Conservation (phyloP, 2,888 invertebrate genomes). For the Papilio protenor region DNA sequence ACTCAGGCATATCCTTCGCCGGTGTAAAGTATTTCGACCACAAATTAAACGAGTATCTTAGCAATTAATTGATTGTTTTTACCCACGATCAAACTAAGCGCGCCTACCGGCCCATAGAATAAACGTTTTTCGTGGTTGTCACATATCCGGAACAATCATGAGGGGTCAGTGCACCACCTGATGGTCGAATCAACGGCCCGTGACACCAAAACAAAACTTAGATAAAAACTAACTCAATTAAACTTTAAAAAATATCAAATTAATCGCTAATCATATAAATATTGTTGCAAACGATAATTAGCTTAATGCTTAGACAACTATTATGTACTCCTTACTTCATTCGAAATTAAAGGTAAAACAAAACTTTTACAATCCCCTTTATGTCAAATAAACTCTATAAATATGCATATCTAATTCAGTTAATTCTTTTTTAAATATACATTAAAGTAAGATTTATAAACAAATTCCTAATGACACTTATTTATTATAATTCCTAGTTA, state of each 20-base stretch:
- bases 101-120: slow-evolving; percentile 24
- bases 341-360: too few species aligned
- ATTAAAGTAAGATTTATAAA: too few species aligned
- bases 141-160: slow-evolving; percentile 73
- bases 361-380: too few species aligned
- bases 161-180: slow-evolving; percentile 66
- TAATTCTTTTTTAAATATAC: too few species aligned
- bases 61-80: slow-evolving; percentile 17
- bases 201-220: slow-evolving; percentile 68
- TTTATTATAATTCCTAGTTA: not conserved
- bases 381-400: too few species aligned
- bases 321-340: too few species aligned
- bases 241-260: not conserved
- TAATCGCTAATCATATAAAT: not conserved
- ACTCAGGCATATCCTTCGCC: not conserved
- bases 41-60: not conserved
- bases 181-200: slow-evolving; percentile 58
- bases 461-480: not conserved
- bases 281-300: not conserved
- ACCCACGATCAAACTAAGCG: not conserved
- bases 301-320: too few species aligned
- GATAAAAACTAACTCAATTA: not conserved
- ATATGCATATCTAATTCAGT: too few species aligned
- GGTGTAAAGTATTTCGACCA: not conserved
- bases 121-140: slow-evolving; percentile 55